A percentile compares a stretch with the other conserved stretches of the same genome.
phyloP scores from a whole-genome alignment of 2,113 vertebrate species.

The Tachuris rubrigastra region DNA sequence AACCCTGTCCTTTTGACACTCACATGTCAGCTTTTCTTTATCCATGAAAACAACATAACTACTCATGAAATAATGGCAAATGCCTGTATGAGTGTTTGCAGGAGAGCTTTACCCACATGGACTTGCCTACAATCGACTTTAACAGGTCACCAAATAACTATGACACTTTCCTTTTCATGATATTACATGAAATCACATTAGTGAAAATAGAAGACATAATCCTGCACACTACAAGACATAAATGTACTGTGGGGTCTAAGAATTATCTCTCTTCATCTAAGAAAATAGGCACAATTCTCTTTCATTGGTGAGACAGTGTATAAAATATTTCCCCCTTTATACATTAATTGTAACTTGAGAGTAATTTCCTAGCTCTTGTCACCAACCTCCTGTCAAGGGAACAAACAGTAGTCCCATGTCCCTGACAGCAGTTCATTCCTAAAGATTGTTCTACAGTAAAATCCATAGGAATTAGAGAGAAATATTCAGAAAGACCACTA shows the following conservation, averaged over 20 bases:
- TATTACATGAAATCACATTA: neutral
- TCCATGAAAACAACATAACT: neutral
- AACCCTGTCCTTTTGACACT: neutral
- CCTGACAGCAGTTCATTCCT: neutral
- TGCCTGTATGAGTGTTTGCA: neutral
- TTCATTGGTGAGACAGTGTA: neutral
- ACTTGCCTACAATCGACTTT: neutral
- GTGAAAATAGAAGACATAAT: neutral
- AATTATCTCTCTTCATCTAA: neutral
- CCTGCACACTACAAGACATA: neutral
- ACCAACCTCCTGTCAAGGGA: neutral
- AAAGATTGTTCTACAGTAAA: neutral
- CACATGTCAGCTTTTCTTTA: neutral
- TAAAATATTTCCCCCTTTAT: neutral
- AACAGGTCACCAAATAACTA: neutral
- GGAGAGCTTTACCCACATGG: neutral
- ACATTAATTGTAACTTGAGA: neutral
- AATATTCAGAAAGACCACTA: neutral
- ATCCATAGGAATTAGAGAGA: neutral
- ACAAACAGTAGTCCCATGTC: neutral
- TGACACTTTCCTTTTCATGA: neutral
- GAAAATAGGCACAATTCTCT: neutral
- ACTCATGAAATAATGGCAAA: neutral
- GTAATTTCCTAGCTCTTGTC: neutral
- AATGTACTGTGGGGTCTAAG: neutral